Evolutionary conservation across 2,888 invertebrate species (phyloP).

Genomic region (Deroplatys truncata): DNA sequence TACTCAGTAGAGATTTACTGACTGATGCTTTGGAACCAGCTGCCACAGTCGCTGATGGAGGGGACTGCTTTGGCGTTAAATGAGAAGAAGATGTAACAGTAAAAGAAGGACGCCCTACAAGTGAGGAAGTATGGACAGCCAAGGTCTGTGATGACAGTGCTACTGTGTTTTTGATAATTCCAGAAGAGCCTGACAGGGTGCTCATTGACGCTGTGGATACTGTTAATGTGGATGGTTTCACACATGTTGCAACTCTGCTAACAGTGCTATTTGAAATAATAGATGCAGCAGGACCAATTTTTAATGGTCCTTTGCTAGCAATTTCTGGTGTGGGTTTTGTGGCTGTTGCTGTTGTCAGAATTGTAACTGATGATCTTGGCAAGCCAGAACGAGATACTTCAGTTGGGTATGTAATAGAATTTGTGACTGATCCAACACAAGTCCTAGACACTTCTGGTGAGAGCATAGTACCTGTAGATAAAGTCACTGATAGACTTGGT

Average conservation of each 20-base stretch:
- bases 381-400: constrained; percentile 3
- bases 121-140: neutral
- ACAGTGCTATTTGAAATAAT: neutral
- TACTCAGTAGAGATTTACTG: neutral
- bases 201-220: neutral
- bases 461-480: constrained; percentile 17
- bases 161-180: neutral
- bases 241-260: constrained; percentile 8
- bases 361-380: constrained; percentile 12
- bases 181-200: neutral
- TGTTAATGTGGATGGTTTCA: constrained; percentile 5
- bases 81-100: neutral
- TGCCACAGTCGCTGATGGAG: neutral
- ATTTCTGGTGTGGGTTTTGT: constrained; percentile 27
- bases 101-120: neutral
- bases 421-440: constrained; percentile 10
- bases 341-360: constrained; percentile 24
- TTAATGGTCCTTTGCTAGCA: constrained; percentile 12
- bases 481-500: constrained; percentile 13
- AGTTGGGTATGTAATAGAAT: neutral
- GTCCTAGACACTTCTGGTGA: constrained; percentile 24
- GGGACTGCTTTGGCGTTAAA: neutral
- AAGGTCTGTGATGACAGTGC: neutral
- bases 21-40: neutral
- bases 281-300: constrained; percentile 14